Base-by-base conservation (phyloP, 2,797 vertebrate species). In the Hozukius guyotensis region DNA sequence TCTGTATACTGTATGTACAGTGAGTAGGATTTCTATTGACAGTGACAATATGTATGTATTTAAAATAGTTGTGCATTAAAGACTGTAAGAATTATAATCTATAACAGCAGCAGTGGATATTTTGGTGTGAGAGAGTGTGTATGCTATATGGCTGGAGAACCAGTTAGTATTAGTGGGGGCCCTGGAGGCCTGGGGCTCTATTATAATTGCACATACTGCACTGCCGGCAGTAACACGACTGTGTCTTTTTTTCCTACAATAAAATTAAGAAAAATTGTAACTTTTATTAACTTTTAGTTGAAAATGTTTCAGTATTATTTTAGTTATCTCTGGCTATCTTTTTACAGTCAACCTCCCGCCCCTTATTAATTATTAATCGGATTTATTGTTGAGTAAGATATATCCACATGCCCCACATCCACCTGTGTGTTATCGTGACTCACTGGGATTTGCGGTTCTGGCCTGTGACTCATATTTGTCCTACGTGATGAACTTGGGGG, bases 361-460 rank as follows among this genome's bases (percentile, higher is more conserved):
- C n/a, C 12, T 59, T 34, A 46, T 66, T 29, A 70, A 69, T 52
- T 64, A 79, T 77, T 60, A 62, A 29, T 67, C 11, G 10, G 5
- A 13, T 67, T 65, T 64, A 31, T 61, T 52, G 12, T 31, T 36
- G 16, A 55, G 11, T 61, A 24, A 10, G 11, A 56, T 27, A 16
- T 52, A 46, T 46, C 32, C 69, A 31, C 62, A 60, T 34, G 31
- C 49, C 68, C 53, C 57, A 57, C 60, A 74, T 76, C 65, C 63
- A 25, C 46, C 13, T 70, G 42, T 31, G 57, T 25, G 64, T 38
- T 63, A 8, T 29, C 1, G 1, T 32, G 32, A 13, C 49, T 65
- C 25, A 5, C 42, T 86, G 72, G 67, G 80, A 85, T 67, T 85
- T 83, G 75, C 71, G 75, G 78, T 74, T 74, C 59, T 78, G 42